These are phyloP conservation scores for Gymnoscopelus microlampas DNA, from an alignment of 2,797 vertebrate genomes.

Conservation along the genomic window DNA sequence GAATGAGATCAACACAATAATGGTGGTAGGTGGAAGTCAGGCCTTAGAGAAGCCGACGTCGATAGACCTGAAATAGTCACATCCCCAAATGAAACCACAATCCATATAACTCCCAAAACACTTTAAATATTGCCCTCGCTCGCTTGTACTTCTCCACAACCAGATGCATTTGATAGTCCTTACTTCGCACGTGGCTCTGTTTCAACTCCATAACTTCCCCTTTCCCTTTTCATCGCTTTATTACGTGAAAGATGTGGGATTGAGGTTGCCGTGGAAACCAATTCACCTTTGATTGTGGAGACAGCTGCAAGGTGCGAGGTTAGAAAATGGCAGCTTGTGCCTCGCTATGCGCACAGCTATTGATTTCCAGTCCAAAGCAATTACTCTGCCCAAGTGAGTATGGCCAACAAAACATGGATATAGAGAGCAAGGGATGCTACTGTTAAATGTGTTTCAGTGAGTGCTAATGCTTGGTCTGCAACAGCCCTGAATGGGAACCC, in stretches of 20 bases:
- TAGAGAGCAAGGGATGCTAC: conserved; percentile 8
- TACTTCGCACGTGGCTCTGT: conserved; percentile 21
- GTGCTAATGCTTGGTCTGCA: not conserved
- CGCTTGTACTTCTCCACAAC: not conserved
- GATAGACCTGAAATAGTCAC: conserved; percentile 28
- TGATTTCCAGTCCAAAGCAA: conserved; percentile 69
- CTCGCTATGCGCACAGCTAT: conserved; percentile 59
- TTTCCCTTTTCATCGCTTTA: conserved; percentile 53
- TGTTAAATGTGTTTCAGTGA: conserved; percentile 2
- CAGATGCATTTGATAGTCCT: conserved; percentile 22
- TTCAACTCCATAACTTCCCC: conserved; percentile 38
- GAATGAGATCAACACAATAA: conserved; percentile 67
- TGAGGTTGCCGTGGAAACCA: conserved; percentile 72
- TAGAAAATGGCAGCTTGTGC: conserved; percentile 66
- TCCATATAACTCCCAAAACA: conserved; percentile 24
- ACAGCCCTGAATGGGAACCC: too few relatives aligned
- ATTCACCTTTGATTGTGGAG: conserved; percentile 62
- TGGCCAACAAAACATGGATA: conserved; percentile 25
- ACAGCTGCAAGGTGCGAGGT: conserved; percentile 69
- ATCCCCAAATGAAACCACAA: conserved; percentile 11
- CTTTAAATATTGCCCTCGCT: not conserved
- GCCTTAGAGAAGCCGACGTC: conserved; percentile 29
- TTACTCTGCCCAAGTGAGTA: conserved; percentile 57
- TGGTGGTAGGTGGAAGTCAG: conserved; percentile 32
- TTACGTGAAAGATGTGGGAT: conserved; percentile 69